These are phyloP conservation scores for Hylomyscus alleni DNA, from an alignment of 2,797 vertebrate genomes.

Conservation along the genomic window DNA sequence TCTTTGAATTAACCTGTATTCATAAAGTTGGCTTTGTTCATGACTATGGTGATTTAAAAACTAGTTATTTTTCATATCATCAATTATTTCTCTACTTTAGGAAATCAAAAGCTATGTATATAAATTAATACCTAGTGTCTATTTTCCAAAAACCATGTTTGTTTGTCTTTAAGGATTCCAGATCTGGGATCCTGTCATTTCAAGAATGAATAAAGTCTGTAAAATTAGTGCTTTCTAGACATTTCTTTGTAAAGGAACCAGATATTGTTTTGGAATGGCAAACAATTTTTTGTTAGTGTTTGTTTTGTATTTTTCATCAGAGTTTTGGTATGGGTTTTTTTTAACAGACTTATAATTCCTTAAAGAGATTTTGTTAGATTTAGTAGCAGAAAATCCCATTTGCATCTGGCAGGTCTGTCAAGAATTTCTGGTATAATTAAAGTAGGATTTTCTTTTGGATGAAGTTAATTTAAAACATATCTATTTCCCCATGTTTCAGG, in stretches of 20 bases:
- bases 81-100: constrained; percentile 27
- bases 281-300: constrained; percentile 70
- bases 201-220: background rate
- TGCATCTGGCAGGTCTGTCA: constrained; percentile 77
- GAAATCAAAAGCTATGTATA: background rate
- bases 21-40: constrained; percentile 52
- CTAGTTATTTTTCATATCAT: constrained; percentile 35
- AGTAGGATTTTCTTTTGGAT: constrained; percentile 79
- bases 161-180: constrained; percentile 13
- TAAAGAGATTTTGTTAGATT: constrained; percentile 79
- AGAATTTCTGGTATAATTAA: constrained; percentile 82
- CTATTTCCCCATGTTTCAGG: constrained; percentile 72
- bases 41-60: background rate
- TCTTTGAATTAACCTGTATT: constrained; percentile 47
- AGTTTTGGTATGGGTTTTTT: constrained; percentile 58
- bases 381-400: constrained; percentile 79
- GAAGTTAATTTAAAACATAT: constrained; percentile 82
- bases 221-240: constrained; percentile 58
- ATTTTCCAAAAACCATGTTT: constrained; percentile 32
- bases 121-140: constrained; percentile 2
- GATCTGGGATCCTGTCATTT: background rate
- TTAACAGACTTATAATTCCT: constrained; percentile 73
- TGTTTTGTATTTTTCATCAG: background rate
- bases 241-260: constrained; percentile 52
- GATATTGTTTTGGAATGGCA: constrained; percentile 68